Evolutionary conservation across 2,113 vertebrate species (phyloP).

Genomic region (Colinus virginianus): DNA sequence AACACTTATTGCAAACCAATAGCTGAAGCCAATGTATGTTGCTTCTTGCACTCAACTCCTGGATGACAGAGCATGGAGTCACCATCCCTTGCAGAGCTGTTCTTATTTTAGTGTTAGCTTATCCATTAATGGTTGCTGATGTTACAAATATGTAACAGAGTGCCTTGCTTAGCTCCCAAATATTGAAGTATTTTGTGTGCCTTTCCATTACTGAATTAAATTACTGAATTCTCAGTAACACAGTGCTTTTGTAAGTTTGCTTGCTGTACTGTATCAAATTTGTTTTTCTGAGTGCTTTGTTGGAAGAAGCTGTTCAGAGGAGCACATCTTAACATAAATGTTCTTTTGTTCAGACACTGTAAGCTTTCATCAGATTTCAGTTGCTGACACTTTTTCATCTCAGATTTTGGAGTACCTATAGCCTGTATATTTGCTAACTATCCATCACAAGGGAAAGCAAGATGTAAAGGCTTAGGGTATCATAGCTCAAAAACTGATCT

Average conservation of each 20-base stretch:
- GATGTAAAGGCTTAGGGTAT: not conserved
- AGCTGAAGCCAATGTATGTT: not conserved
- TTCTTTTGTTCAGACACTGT: not conserved
- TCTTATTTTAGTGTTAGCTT: not conserved
- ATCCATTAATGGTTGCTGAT: not conserved
- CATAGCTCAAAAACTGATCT: not conserved
- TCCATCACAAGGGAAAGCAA: not conserved
- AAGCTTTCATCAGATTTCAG: not conserved
- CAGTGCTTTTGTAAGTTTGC: not conserved
- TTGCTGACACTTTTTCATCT: not conserved
- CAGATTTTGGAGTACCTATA: not conserved
- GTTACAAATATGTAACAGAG: not conserved
- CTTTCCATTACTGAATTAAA: not conserved
- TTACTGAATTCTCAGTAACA: not conserved
- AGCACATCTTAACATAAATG: not conserved
- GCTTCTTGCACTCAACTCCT: not conserved
- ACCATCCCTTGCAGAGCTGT: fast-evolving
- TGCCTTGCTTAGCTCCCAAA: not conserved
- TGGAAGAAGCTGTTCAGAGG: not conserved
- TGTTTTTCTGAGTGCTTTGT: constrained; percentile 1
- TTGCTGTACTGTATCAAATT: not conserved
- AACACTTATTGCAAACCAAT: not conserved
- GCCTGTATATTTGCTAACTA: not conserved
- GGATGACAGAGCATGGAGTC: not conserved
- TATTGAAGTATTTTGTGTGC: not conserved